Conservation (phyloP, 1,140 invertebrate genomes). For the Ostrea denselamellosa region DNA sequence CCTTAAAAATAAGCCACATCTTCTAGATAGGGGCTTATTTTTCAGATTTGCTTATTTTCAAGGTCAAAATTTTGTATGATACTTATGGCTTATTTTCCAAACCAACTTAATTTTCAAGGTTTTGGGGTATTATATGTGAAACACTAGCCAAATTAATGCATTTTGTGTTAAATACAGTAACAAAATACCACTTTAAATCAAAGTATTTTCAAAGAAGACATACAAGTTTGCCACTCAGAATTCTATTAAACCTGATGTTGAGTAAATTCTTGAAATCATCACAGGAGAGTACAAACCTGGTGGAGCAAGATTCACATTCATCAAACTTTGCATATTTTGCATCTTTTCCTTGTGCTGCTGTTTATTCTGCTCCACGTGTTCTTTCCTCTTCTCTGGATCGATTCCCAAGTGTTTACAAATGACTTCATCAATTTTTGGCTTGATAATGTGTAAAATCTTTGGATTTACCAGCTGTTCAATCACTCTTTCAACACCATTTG, state of each 20-base stretch:
- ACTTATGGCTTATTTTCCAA: too few species aligned
- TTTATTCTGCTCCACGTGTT: slow-evolving; percentile 64
- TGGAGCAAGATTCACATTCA: slow-evolving; percentile 57
- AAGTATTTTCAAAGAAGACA: too few species aligned
- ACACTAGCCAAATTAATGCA: too few species aligned
- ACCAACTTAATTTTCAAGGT: too few species aligned
- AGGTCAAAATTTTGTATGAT: too few species aligned
- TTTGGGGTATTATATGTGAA: too few species aligned
- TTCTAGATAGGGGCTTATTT: too few species aligned
- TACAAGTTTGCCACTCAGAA: not conserved
- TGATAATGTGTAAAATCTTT: slow-evolving; percentile 90
- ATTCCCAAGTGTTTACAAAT: slow-evolving; percentile 93
- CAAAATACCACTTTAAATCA: too few species aligned
- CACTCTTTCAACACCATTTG: slow-evolving; percentile 92
- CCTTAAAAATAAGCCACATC: too few species aligned
- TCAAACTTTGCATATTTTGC: slow-evolving; percentile 58
- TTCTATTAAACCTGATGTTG: not conserved
- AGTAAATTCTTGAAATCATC: too few species aligned
- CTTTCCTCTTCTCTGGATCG: slow-evolving; percentile 77
- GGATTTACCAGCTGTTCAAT: slow-evolving; percentile 97
- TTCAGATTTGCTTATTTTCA: too few species aligned
- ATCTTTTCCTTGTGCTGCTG: slow-evolving; percentile 67
- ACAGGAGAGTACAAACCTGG: slow-evolving; percentile 46
- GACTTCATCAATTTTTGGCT: slow-evolving; percentile 93
- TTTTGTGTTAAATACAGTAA: too few species aligned